Conservation (phyloP, 2,888 invertebrate genomes). For the Drosophila multiciliata region DNA sequence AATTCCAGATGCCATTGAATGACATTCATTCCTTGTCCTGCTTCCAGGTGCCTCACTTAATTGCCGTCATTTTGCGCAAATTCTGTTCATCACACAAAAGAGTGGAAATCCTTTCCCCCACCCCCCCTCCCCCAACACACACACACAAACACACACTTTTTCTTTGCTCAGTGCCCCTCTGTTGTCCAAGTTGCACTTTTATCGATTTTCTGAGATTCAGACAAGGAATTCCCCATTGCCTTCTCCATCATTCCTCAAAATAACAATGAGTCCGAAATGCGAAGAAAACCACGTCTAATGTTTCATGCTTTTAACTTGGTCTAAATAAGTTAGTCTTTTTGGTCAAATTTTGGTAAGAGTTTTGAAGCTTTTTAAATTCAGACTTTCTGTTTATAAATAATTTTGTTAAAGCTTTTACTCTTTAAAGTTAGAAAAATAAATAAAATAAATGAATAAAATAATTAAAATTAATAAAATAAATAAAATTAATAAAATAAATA, state of each 20-base stretch:
- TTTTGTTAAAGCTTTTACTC: background rate
- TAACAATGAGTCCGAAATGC: background rate
- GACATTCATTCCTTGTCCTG: conserved; percentile 1
- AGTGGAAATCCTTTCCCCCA: conserved; percentile 3
- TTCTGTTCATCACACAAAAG: conserved; percentile 56
- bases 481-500: too few species aligned
- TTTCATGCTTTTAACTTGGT: conserved; percentile 33
- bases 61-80: conserved; percentile 70
- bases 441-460: too few species aligned
- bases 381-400: conserved; percentile 1
- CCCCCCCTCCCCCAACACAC: background rate
- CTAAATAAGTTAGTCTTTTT: conserved; percentile 18
- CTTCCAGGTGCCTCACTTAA: conserved; percentile 62
- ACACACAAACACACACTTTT: background rate
- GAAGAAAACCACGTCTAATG: background rate
- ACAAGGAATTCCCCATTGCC: background rate
- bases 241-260: background rate
- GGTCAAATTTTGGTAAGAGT: conserved; percentile 17
- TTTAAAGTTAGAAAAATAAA: background rate
- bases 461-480: too few species aligned
- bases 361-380: conserved; percentile 22
- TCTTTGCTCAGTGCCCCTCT: background rate
- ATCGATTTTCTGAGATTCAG: conserved; percentile 54
- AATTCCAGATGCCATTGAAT: conserved; percentile 30
- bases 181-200: conserved; percentile 39